These are phyloP conservation scores for Fringilla coelebs DNA, from an alignment of 2,797 vertebrate species.

Conservation along the genomic window DNA sequence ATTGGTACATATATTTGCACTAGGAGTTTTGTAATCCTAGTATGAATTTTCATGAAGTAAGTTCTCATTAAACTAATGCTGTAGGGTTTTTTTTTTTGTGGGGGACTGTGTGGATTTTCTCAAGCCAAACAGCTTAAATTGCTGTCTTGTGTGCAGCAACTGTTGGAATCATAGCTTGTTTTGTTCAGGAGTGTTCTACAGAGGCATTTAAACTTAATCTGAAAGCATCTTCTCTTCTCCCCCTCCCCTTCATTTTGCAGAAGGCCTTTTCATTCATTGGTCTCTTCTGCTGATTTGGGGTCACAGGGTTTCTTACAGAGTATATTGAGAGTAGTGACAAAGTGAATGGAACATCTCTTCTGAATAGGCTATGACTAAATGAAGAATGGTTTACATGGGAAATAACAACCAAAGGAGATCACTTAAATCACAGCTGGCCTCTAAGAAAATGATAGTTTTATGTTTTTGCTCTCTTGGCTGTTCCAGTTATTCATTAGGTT, in stretches of 20 bases:
- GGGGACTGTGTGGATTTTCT: background rate
- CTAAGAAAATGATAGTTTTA: constrained; percentile 9
- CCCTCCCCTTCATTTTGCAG: background rate
- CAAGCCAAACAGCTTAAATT: background rate
- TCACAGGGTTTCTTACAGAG: background rate
- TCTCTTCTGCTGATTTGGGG: background rate
- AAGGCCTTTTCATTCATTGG: background rate
- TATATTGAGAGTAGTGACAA: background rate
- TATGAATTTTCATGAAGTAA: background rate
- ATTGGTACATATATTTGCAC: background rate
- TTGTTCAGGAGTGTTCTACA: background rate
- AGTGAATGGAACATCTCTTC: background rate
- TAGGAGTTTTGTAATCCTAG: background rate
- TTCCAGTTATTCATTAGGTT: constrained; percentile 1
- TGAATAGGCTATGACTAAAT: background rate
- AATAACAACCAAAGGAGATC: background rate
- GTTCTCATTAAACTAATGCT: background rate
- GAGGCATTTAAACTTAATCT: background rate
- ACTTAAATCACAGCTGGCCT: constrained; percentile 24
- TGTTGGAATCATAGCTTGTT: background rate
- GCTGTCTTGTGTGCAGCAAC: background rate
- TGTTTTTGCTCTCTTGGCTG: background rate
- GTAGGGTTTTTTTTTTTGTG: background rate
- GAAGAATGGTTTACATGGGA: background rate
- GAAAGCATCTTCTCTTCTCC: background rate